Percentiles rank a stretch among this genome's conserved stretches.
Conservation (phyloP, 2,797 vertebrate genomes). For the Hemibagrus guttatus region DNA sequence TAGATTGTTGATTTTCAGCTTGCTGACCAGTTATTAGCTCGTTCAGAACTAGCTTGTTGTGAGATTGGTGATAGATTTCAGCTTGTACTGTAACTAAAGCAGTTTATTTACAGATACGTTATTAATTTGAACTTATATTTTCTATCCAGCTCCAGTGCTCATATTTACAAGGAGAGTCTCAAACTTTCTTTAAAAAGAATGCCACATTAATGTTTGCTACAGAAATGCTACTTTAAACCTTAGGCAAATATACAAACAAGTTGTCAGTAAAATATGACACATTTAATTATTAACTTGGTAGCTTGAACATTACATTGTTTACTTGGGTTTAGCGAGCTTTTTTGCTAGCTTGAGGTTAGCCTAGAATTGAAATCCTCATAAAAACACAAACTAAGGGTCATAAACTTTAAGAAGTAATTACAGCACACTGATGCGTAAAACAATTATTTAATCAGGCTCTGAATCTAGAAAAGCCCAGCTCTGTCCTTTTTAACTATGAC, state of each 20-base stretch:
- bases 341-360: background rate
- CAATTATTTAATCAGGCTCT: slow-evolving; percentile 14
- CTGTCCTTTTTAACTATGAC: slow-evolving; percentile 13
- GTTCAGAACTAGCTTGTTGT: background rate
- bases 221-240: background rate
- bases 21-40: background rate
- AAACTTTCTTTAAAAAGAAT: background rate
- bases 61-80: background rate
- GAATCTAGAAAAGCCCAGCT: background rate
- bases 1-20: too few relatives aligned
- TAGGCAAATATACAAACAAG: background rate
- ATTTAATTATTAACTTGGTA: background rate
- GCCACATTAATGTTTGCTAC: background rate
- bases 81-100: background rate
- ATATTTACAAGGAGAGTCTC: background rate
- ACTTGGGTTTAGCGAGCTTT: background rate
- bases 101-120: background rate
- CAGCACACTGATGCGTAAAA: background rate
- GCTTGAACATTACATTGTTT: background rate
- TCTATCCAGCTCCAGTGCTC: background rate
- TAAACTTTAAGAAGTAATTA: background rate
- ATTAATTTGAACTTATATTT: background rate
- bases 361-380: background rate
- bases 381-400: background rate
- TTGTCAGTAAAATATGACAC: background rate